Evolutionary conservation across 2,797 vertebrate genomes (phyloP).

Genomic region (Cynodonichthys magdalenae): DNA sequence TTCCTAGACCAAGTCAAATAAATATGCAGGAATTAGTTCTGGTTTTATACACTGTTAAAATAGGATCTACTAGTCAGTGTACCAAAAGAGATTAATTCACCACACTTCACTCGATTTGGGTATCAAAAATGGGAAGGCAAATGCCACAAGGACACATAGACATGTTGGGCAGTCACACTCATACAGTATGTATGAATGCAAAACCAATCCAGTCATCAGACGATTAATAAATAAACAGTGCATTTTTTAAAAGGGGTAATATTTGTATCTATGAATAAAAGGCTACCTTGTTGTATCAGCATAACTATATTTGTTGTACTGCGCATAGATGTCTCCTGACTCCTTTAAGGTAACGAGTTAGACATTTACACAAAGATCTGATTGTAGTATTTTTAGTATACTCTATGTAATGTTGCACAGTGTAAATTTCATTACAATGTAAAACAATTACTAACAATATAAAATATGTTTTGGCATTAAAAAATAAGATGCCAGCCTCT

Average conservation of each 20-base stretch:
- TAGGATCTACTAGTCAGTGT: slow-evolving; percentile 65
- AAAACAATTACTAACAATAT: too few relatives aligned
- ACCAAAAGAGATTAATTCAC: slow-evolving; percentile 75
- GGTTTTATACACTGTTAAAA: slow-evolving; percentile 67
- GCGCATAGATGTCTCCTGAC: too few relatives aligned
- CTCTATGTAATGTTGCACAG: too few relatives aligned
- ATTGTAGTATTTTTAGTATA: too few relatives aligned
- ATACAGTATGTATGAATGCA: neutral
- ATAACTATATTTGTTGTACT: too few relatives aligned
- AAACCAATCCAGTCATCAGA: slow-evolving; percentile 18
- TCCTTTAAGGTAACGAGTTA: too few relatives aligned
- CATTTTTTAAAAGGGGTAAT: neutral
- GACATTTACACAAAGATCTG: too few relatives aligned
- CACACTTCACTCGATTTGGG: slow-evolving; percentile 56
- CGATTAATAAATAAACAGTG: slow-evolving; percentile 29
- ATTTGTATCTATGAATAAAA: too few relatives aligned
- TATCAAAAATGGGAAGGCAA: slow-evolving; percentile 48
- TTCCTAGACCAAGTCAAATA: slow-evolving; percentile 71
- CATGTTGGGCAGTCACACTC: neutral
- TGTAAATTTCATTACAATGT: too few relatives aligned
- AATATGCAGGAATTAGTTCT: slow-evolving; percentile 82
- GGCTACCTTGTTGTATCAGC: too few relatives aligned
- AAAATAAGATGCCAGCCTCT: neutral
- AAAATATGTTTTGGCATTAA: too few relatives aligned
- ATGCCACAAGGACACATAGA: slow-evolving; percentile 43